Evolutionary conservation across 2,888 invertebrate species (phyloP).

Genomic region (Ormyrus nitidulus): DNA sequence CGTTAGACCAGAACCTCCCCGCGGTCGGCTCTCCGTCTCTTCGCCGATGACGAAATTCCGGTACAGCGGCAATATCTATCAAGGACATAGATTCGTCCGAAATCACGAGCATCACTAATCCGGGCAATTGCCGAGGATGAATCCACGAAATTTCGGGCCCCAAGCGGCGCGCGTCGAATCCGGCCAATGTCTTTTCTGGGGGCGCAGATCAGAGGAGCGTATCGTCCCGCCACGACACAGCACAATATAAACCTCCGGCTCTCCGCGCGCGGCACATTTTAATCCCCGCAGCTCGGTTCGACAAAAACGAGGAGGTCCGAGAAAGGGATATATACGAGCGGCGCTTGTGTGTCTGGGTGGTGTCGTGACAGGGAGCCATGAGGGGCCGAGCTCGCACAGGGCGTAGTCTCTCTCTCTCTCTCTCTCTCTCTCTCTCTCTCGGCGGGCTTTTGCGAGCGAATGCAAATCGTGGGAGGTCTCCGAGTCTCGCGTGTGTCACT

Average conservation of each 20-base stretch:
- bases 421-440: too few species aligned
- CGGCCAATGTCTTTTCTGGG: constrained; percentile 25
- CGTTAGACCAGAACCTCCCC: too few species aligned
- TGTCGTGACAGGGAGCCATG: constrained; percentile 71
- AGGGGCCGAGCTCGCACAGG: constrained; percentile 53
- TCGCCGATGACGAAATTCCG: background rate
- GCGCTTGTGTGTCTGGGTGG: constrained; percentile 36
- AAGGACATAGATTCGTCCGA: constrained; percentile 16
- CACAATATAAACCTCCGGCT: background rate
- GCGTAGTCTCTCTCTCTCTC: background rate
- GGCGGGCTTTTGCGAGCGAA: constrained; percentile 48
- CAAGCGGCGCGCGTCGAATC: constrained; percentile 43
- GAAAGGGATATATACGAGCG: background rate
- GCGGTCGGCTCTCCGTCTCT: background rate
- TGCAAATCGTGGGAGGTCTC: constrained; percentile 64
- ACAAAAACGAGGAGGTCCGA: background rate
- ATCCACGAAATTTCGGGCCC: constrained; percentile 46
- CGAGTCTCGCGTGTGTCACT: constrained; percentile 69
- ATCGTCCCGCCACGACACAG: background rate
- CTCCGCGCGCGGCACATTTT: constrained; percentile 18
- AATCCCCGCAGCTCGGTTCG: constrained; percentile 11
- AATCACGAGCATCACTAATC: constrained; percentile 19
- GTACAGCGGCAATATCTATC: background rate
- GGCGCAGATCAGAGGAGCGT: constrained; percentile 13
- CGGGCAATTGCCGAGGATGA: constrained; percentile 49